Conservation (phyloP, 2,888 invertebrate species). For the Tyria jacobaeae region DNA sequence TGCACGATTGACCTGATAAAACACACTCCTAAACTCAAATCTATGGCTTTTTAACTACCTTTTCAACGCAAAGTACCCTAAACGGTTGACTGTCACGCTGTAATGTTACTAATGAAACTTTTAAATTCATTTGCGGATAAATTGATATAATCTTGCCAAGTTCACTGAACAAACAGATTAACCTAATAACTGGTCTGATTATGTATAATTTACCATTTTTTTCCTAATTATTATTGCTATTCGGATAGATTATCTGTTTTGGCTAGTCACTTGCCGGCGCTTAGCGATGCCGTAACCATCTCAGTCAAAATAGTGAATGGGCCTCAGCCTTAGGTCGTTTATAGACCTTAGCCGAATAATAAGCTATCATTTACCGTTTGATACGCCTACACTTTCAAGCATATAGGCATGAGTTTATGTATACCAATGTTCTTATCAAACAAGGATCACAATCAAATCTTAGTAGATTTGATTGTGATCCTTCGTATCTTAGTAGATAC, state of each 20-base stretch:
- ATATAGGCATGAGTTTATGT: too few relatives aligned
- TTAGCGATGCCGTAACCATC: constrained; percentile 5
- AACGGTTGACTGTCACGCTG: not conserved
- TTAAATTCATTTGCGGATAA: not conserved
- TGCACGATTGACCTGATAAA: too few relatives aligned
- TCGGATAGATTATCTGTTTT: not conserved
- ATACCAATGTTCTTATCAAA: too few relatives aligned
- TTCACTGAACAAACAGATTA: not conserved
- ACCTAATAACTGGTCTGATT: not conserved
- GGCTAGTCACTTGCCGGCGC: not conserved
- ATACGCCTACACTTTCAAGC: too few relatives aligned
- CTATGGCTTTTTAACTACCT: too few relatives aligned
- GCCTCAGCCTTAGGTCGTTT: constrained; percentile 3
- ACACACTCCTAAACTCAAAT: too few relatives aligned
- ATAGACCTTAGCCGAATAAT: constrained; percentile 1
- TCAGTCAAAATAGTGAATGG: constrained; percentile 9
- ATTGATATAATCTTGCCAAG: not conserved
- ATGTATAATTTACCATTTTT: not conserved
- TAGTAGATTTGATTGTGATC: too few relatives aligned
- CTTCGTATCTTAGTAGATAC: too few relatives aligned
- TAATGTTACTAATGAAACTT: not conserved
- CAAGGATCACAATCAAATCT: too few relatives aligned
- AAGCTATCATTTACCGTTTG: constrained; percentile 5
- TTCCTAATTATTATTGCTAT: not conserved
- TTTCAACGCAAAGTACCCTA: too few relatives aligned